Conservation (phyloP, 2,888 invertebrate genomes). For the Microdon myrmicae region DNA sequence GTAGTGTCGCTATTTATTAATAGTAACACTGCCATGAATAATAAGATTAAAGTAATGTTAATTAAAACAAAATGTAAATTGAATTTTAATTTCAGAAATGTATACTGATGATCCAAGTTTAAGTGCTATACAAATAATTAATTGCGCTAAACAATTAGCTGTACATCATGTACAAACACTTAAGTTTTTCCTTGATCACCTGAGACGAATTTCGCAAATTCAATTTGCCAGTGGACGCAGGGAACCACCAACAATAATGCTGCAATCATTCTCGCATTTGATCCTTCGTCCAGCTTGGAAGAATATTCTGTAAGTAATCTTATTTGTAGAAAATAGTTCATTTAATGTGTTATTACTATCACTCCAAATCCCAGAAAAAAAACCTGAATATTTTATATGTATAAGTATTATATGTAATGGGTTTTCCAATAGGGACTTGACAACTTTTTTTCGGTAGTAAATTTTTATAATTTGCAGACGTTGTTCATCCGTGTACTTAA, state of each 20-base stretch:
- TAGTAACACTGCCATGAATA: neutral
- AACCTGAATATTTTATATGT: neutral
- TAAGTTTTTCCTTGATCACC: slow-evolving; percentile 75
- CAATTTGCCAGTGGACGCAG: slow-evolving; percentile 73
- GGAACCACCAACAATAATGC: slow-evolving; percentile 74
- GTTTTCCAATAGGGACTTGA: too few relatives aligned
- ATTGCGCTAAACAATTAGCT: slow-evolving; percentile 72
- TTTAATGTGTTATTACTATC: too few relatives aligned
- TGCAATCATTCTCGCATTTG: slow-evolving; percentile 79
- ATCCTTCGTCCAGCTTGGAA: slow-evolving; percentile 81
- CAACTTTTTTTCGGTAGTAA: too few relatives aligned
- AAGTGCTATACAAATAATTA: slow-evolving; percentile 65
- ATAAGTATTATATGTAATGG: too few relatives aligned
- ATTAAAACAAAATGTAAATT: too few relatives aligned
- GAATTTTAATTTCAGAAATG: slow-evolving; percentile 25
- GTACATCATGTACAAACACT: slow-evolving; percentile 74
- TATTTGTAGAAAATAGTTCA: too few relatives aligned
- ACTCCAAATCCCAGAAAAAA: too few relatives aligned
- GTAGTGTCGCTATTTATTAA: neutral
- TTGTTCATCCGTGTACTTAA: too few relatives aligned
- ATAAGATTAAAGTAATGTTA: too few relatives aligned
- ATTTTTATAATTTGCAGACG: too few relatives aligned
- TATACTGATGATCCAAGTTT: slow-evolving; percentile 68
- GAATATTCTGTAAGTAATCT: slow-evolving; percentile 78
- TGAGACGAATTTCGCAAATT: slow-evolving; percentile 76